These are phyloP conservation scores for Nothobranchius kuhntae DNA, from an alignment of 2,113 vertebrate species.

Conservation along the genomic window DNA sequence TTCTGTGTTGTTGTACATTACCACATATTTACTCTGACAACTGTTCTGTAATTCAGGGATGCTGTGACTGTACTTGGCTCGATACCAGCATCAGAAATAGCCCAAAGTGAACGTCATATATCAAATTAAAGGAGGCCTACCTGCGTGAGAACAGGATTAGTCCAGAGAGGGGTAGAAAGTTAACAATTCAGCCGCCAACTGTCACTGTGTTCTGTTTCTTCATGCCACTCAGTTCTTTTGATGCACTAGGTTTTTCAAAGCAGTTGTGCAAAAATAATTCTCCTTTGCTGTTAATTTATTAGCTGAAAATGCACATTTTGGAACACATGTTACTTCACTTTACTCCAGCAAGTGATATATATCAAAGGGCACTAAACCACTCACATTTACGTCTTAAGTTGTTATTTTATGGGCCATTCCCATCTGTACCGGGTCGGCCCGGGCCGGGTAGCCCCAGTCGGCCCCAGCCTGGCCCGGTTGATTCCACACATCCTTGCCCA, in stretches of 20 bases:
- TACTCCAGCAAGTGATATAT: neutral
- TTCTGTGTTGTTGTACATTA: neutral
- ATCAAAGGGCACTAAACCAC: conserved; percentile 3
- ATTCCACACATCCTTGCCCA: too few species aligned
- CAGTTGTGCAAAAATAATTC: too few species aligned
- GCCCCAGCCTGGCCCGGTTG: too few species aligned
- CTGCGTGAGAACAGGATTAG: conserved; percentile 53
- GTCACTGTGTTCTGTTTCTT: neutral
- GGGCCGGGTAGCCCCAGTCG: too few species aligned
- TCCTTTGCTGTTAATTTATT: neutral
- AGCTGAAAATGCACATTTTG: neutral
- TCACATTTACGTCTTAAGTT: neutral
- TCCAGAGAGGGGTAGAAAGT: conserved; percentile 24
- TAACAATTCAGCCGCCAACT: conserved; percentile 39
- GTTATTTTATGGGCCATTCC: too few species aligned
- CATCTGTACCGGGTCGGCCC: too few species aligned
- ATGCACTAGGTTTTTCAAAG: too few species aligned
- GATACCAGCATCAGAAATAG: conserved; percentile 35
- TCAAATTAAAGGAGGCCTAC: conserved; percentile 50
- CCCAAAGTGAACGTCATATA: conserved; percentile 17
- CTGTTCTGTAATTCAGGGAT: neutral
- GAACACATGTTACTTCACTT: neutral
- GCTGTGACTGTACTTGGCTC: conserved; percentile 5
- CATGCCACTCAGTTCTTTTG: neutral
- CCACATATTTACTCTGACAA: neutral